Evolutionary conservation across 2,888 invertebrate genomes (phyloP).

Genomic region (Netelia virgata): DNA sequence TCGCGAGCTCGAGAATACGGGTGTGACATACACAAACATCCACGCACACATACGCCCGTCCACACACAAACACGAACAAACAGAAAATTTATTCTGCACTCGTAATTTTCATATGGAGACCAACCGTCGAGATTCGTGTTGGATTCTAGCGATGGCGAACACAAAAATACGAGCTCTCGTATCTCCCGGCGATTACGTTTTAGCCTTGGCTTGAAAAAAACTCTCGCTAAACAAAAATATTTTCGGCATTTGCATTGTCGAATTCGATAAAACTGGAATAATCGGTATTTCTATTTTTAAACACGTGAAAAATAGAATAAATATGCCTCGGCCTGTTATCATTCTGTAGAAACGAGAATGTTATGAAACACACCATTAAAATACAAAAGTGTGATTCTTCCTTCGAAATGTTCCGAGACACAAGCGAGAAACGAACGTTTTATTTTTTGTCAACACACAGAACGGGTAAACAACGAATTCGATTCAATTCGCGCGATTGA

Average conservation of each 20-base stretch:
- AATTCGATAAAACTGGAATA: slow-evolving; percentile 6
- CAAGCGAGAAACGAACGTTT: slow-evolving; percentile 5
- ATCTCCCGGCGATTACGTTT: neutral
- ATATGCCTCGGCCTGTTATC: neutral
- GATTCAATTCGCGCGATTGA: too few relatives aligned
- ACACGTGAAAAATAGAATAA: neutral
- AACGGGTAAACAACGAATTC: neutral
- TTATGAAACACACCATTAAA: slow-evolving; percentile 26
- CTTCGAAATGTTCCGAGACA: slow-evolving; percentile 19
- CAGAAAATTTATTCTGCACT: slow-evolving; percentile 11
- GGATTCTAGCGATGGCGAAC: slow-evolving; percentile 3
- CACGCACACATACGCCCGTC: neutral
- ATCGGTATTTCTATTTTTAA: slow-evolving; percentile 12
- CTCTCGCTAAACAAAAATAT: neutral
- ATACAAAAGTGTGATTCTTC: neutral
- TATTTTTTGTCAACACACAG: neutral
- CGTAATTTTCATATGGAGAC: neutral
- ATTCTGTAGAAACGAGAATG: slow-evolving; percentile 14
- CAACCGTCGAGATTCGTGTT: slow-evolving; percentile 12
- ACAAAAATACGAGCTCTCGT: neutral
- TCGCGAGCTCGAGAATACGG: slow-evolving; percentile 15
- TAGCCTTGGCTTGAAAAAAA: slow-evolving; percentile 3
- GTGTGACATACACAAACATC: slow-evolving; percentile 1
- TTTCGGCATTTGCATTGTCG: slow-evolving; percentile 13
- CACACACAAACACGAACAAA: neutral